phyloP scores from a whole-genome alignment of 2,113 vertebrate species.

The Paramisgurnus dabryanus region DNA sequence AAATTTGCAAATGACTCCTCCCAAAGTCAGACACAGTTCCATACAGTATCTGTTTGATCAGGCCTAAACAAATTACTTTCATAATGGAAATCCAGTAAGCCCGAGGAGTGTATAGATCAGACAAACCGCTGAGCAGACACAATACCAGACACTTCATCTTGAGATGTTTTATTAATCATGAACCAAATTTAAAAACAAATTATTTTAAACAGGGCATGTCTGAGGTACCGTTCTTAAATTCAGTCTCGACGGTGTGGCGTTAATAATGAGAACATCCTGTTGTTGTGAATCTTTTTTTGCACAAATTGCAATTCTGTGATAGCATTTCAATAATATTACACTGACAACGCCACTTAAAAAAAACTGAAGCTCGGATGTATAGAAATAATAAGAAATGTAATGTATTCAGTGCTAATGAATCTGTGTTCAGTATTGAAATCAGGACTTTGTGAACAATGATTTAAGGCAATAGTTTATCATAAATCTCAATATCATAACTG shows the following conservation, averaged over 20 bases:
- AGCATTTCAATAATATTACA: too few species aligned
- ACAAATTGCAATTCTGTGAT: too few species aligned
- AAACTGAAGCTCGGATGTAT: too few species aligned
- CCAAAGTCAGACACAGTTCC: too few species aligned
- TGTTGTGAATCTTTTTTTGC: not conserved
- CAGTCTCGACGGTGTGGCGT: not conserved
- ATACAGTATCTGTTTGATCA: too few species aligned
- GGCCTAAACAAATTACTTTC: not conserved
- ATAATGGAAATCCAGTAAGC: not conserved
- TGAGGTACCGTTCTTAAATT: not conserved
- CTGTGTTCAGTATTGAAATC: not conserved
- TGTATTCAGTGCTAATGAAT: not conserved
- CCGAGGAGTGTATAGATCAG: not conserved
- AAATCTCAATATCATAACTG: slow-evolving; percentile 65
- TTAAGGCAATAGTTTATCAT: slow-evolving; percentile 43
- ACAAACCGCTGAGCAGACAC: not conserved
- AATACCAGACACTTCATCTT: not conserved
- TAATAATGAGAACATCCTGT: not conserved
- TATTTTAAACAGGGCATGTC: not conserved
- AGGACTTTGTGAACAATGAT: not conserved
- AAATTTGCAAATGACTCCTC: too few species aligned
- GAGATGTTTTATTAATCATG: slow-evolving; percentile 26
- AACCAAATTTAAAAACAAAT: not conserved
- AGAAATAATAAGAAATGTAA: too few species aligned
- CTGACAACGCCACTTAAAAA: too few species aligned